phyloP scores from a whole-genome alignment of 2,888 invertebrate species.

The Drosophila histrio region DNA sequence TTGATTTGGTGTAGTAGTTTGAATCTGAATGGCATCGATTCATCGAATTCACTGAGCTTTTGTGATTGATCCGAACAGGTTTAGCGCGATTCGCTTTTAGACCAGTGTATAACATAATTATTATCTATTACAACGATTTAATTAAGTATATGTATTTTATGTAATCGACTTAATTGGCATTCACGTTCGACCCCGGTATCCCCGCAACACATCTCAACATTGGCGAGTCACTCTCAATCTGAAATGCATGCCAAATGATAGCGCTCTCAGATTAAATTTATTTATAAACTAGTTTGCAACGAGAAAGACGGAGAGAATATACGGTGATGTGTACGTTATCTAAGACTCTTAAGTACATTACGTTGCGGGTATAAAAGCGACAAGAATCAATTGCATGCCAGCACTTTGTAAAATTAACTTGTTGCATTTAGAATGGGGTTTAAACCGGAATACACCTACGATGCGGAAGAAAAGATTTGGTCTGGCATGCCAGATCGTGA shows the following conservation, averaged over 20 bases:
- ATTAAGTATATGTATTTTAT: neutral
- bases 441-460: slow-evolving; percentile 33
- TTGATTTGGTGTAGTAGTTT: too few species aligned
- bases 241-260: neutral
- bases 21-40: too few species aligned
- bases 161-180: neutral
- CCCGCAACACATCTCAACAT: neutral
- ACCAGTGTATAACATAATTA: neutral
- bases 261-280: neutral
- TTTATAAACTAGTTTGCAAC: neutral
- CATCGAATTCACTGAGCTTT: too few species aligned
- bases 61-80: too few species aligned
- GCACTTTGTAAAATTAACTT: neutral
- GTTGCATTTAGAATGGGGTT: slow-evolving; percentile 39
- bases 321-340: neutral
- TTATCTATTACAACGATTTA: neutral
- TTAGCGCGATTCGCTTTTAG: neutral
- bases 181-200: neutral
- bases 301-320: neutral
- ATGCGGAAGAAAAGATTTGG: slow-evolving; percentile 61
- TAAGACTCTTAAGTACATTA: slow-evolving; percentile 20
- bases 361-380: slow-evolving; percentile 21
- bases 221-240: neutral
- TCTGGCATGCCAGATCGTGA: slow-evolving; percentile 17
- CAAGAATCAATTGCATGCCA: neutral